Evolutionary conservation across 2,888 invertebrate species (phyloP).

Genomic region (Sipha maydis): DNA sequence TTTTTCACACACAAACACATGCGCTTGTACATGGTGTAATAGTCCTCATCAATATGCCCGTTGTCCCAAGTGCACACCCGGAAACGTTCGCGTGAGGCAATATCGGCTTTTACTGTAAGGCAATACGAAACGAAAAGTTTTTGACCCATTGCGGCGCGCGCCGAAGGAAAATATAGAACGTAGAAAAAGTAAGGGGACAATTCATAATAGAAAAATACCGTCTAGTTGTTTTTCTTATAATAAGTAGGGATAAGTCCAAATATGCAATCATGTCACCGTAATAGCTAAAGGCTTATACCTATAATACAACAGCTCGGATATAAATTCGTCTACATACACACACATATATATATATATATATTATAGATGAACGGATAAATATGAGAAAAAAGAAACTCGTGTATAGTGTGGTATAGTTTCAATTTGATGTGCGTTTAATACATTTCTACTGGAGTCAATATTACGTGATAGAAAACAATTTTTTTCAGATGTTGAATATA

Average conservation of each 20-base stretch:
- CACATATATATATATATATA: background rate
- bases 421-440: constrained; percentile 22
- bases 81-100: constrained; percentile 32
- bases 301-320: constrained; percentile 21
- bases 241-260: constrained; percentile 56
- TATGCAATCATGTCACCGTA: constrained; percentile 54
- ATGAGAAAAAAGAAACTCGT: background rate
- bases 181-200: constrained; percentile 13
- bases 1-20: constrained; percentile 48
- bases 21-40: background rate
- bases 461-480: background rate
- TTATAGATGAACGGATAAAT: constrained; percentile 17
- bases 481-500: background rate
- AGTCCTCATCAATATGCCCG: background rate
- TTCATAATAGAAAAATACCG: constrained; percentile 26
- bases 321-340: constrained; percentile 13
- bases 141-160: background rate
- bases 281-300: constrained; percentile 29
- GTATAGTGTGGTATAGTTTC: background rate
- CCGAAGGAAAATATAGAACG: background rate
- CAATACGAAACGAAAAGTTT: constrained; percentile 1
- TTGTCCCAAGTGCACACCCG: background rate
- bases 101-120: constrained; percentile 46
- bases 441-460: background rate
- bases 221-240: constrained; percentile 24